A percentile compares a stretch with the other conserved stretches of the same genome.
These are phyloP conservation scores for Mobula hypostoma DNA, from an alignment of 2,113 vertebrate species.

Conservation along the genomic window DNA sequence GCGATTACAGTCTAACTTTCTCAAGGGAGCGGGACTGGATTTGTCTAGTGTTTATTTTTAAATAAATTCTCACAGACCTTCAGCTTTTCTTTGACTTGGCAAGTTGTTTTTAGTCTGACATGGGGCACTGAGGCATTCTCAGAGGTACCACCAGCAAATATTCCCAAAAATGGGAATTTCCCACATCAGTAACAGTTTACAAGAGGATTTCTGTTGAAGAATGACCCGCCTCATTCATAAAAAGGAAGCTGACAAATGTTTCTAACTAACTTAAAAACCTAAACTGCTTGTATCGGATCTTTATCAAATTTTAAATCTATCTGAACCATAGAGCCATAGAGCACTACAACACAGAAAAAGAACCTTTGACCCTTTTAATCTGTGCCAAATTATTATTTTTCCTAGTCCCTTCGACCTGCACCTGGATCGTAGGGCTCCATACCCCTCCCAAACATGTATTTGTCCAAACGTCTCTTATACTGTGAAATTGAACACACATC, in stretches of 20 bases:
- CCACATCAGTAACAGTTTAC: constrained; percentile 67
- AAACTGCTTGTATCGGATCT: background rate
- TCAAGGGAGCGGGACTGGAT: constrained; percentile 63
- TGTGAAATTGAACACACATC: too few relatives aligned
- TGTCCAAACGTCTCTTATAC: too few relatives aligned
- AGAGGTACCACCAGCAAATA: constrained; percentile 77
- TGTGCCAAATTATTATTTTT: too few relatives aligned
- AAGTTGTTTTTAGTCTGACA: constrained; percentile 73
- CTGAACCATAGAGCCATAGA: too few relatives aligned
- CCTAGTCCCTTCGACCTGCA: too few relatives aligned
- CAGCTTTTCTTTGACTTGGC: constrained; percentile 69
- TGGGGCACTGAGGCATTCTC: constrained; percentile 69
- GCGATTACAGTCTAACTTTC: constrained; percentile 59
- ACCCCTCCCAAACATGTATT: too few relatives aligned
- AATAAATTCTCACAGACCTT: constrained; percentile 70
- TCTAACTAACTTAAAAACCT: background rate
- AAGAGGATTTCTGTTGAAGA: constrained; percentile 52
- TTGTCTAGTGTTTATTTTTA: constrained; percentile 82
- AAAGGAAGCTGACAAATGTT: background rate
- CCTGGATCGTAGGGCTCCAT: too few relatives aligned
- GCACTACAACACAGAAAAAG: too few relatives aligned
- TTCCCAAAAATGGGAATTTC: constrained; percentile 77
- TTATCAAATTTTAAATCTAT: background rate
- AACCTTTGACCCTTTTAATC: too few relatives aligned
- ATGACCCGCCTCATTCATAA: background rate